A percentile compares a stretch with the other conserved stretches of the same genome.
These are phyloP conservation scores for Sebastolobus alascanus DNA, from an alignment of 2,797 vertebrate genomes.

Conservation along the genomic window DNA sequence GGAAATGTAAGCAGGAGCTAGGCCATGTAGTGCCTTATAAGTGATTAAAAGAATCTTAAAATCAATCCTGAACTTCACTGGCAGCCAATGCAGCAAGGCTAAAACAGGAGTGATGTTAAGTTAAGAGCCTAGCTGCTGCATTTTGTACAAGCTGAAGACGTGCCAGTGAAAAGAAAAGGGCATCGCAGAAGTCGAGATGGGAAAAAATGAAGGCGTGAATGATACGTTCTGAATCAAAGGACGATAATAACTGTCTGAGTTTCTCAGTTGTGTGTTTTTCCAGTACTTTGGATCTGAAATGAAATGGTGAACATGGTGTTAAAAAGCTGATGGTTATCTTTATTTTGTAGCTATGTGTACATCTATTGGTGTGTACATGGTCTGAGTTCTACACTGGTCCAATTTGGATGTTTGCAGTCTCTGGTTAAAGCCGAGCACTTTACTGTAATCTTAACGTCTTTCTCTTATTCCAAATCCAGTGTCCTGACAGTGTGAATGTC, in stretches of 20 bases:
- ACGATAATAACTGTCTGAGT: neutral
- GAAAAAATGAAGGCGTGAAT: neutral
- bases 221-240: neutral
- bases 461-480: neutral
- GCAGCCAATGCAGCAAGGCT: no score
- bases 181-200: neutral
- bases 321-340: neutral
- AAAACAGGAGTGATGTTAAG: no score
- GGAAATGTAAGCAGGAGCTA: no score
- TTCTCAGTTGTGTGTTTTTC: neutral
- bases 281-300: neutral
- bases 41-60: no score
- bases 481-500: constrained; percentile 36
- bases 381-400: no score
- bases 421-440: neutral
- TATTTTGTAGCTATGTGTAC: neutral
- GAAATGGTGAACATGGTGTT: neutral
- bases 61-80: no score
- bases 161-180: neutral
- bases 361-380: neutral
- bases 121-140: no score
- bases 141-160: neutral
- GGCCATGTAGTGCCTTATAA: no score
- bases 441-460: neutral
- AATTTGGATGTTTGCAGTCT: neutral